Base-by-base conservation (phyloP, 2,888 invertebrate genomes). In the Xylocampa areola region DNA sequence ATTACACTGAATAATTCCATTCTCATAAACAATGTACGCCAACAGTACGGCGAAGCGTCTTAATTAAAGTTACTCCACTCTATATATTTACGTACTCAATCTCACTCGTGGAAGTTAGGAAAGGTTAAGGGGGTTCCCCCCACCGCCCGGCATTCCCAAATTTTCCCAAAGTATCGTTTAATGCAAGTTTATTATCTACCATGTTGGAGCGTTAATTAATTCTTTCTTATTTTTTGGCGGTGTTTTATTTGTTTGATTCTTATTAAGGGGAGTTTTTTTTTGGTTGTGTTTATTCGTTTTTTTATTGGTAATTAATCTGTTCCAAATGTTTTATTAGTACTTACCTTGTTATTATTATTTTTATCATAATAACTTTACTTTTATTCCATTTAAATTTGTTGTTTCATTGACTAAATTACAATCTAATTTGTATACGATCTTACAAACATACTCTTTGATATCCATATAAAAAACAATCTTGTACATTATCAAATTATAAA, bases 51-150 rank as follows among this genome's bases (percentile, higher is more conserved):
- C 81, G 77, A 80, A 80, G 84, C 86, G 87, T 88, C 88, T 89
- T 90, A 91, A 89, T 91, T 89, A 89, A 89, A 89, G 81, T 90
- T 86, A 82, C 92, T 92, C 93, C 86, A 82, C 92, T 92, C 93
- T 90, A 89, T 92, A 89, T 87, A 89, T 83, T 87, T 93, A 88
- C 88, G 75, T 89, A 87, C 90, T 91, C 92, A 91, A 91, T 91
- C 91, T 91, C 90, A 88, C 90, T 89, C 83, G 86, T 86, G 82
- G 85, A 92, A 92, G 89, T 92, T 92, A 90, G 86, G 88, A 89
- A 91, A 91, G 91, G 90, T 91, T 89, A 89, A 88, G 83, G 80
- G 85, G 71, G 80, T 10, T 0, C 77, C 82, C 77, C 77, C 81
- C 47, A 45, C 67, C 63, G 6, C 41, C 71, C 68, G 77, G 71